Evolutionary conservation across 2,797 vertebrate species (phyloP).

Genomic region (Percopsis omiscomaycus): DNA sequence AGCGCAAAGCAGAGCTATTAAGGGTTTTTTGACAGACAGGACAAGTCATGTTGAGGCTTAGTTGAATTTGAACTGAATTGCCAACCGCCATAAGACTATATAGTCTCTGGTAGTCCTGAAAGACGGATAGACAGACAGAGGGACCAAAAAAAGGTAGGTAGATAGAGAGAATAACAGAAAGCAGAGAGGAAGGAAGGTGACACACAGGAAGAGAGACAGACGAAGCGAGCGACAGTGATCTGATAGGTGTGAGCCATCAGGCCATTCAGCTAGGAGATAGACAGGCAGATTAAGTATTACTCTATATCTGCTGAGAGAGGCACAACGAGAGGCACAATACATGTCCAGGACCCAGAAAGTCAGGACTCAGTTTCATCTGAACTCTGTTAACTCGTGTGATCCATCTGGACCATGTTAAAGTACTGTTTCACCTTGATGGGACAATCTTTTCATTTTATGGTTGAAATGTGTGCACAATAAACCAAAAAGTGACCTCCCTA

Average conservation of each 20-base stretch:
- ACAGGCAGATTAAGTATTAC: background rate
- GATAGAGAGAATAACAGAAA: background rate
- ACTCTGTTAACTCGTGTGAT: conserved; percentile 8
- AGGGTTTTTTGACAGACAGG: conserved; percentile 36
- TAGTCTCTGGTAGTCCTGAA: background rate
- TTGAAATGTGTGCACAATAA: background rate
- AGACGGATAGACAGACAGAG: conserved; percentile 2
- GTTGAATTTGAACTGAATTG: conserved; percentile 30
- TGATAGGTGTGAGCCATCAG: no score
- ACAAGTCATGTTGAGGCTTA: conserved; percentile 32
- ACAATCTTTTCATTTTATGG: background rate
- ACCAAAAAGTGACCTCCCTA: background rate
- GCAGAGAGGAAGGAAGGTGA: background rate
- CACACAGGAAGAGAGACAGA: background rate
- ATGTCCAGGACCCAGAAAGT: conserved; percentile 25
- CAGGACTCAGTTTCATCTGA: conserved; percentile 27
- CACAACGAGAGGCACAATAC: conserved; percentile 5
- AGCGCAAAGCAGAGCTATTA: background rate
- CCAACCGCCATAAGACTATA: conserved; percentile 24
- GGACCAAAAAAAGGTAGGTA: background rate
- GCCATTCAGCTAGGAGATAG: background rate
- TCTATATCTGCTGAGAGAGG: no score
- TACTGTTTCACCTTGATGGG: conserved; percentile 19
- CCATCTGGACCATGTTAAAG: conserved; percentile 45
- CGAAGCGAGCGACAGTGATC: background rate